Percentiles rank a stretch among this genome's conserved stretches.
These are phyloP conservation scores for Dinocampus coccinellae DNA, from an alignment of 2,888 invertebrate species.

Conservation along the genomic window DNA sequence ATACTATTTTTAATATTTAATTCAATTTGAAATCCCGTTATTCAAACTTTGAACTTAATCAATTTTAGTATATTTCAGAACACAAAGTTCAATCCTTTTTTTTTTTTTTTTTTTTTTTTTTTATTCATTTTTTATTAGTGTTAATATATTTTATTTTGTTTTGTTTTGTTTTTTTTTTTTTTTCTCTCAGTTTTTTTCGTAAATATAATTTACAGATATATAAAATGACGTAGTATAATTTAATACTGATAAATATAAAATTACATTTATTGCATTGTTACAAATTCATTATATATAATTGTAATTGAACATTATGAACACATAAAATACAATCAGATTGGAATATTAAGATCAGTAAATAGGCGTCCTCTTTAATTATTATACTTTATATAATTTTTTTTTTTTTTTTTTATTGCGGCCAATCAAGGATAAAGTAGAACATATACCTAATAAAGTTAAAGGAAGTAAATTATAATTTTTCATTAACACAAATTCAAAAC, in stretches of 20 bases:
- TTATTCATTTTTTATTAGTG: neutral
- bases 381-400: conserved; percentile 18
- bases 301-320: conserved; percentile 18
- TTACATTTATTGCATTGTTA: neutral
- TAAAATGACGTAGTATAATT: neutral
- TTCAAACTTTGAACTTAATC: neutral
- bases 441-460: neutral
- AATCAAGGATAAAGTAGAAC: neutral
- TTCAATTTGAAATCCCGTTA: neutral
- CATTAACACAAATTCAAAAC: neutral
- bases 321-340: neutral
- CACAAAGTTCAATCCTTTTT: neutral
- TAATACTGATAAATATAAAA: neutral
- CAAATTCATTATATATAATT: too few relatives aligned
- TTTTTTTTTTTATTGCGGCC: conserved; percentile 28
- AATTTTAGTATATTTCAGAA: neutral
- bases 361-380: conserved; percentile 38
- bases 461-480: neutral
- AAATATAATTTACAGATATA: conserved; percentile 8
- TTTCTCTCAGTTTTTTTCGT: too few relatives aligned
- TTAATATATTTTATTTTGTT: too few relatives aligned
- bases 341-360: conserved; percentile 26
- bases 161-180: conserved; percentile 22
- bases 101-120: neutral
- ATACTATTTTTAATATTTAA: neutral